Base-by-base conservation (phyloP, 2,888 invertebrate genomes). In the Gasteruption jaculator region DNA sequence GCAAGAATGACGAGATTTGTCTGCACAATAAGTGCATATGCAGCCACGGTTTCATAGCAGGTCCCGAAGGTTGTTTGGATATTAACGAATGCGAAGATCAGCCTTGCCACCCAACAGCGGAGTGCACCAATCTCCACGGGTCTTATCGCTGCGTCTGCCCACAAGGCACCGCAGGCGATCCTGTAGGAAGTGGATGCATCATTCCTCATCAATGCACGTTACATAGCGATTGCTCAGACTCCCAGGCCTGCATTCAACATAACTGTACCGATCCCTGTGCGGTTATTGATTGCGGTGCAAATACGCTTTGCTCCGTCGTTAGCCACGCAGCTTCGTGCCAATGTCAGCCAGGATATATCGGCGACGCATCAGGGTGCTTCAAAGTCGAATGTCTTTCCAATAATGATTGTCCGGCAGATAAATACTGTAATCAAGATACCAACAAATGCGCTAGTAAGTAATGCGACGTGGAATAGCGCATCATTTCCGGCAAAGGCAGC, bases 301-400 rank as follows among this genome's bases (percentile, higher is more conserved):
- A 88, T 63, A 88, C 91, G 0, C 57, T 80, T 26, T 93, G 93
- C 61, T 78, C 80, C 22, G 83, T 86, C 1, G 74, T 78, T 15
- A 81, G 83, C 48, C 91, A 91, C 58, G 76, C 72, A 36, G 80
- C 87, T 1, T 73, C 79, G 15, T 92, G 91, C 61, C 75, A 78
- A 22, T 92, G 92, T 65, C 85, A 87, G 25, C 78, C 83, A 43
- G 91, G 91, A 14, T 84, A 83, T 64, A 74, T 91, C 20, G 92
- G 92, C 6, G 89, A 91, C 73, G 83, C 89, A 4, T 77, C 89
- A 37, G 92, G 92, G 22, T 92, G 91, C 61, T 91, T 89, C 66
- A 87, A 86, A 71, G 92, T 91, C 2, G 91, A 92, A 72, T 93
- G 92, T 68, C 74, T 86, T 2, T 79, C 79, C 29, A 79, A 86